phyloP scores from a whole-genome alignment of 2,113 vertebrate genomes.

The Lichenostomus cassidix region DNA sequence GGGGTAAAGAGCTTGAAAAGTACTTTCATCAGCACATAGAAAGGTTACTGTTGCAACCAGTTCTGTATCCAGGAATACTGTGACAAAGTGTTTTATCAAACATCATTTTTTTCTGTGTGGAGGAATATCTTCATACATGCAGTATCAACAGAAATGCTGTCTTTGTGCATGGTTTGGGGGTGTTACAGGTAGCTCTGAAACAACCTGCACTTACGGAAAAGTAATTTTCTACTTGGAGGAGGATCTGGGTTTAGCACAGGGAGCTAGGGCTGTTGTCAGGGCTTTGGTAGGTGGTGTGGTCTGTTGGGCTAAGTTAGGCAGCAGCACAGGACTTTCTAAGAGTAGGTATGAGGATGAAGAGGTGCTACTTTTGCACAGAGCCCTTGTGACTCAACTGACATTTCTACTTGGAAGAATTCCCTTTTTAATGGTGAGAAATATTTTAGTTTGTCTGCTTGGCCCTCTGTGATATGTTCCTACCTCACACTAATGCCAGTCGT shows the following conservation, averaged over 20 bases:
- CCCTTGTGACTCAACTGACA: slow-evolving; percentile 65
- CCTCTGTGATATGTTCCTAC: slow-evolving; percentile 51
- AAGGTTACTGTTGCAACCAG: slow-evolving; percentile 28
- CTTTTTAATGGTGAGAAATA: slow-evolving; percentile 60
- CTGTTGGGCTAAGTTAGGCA: slow-evolving; percentile 7
- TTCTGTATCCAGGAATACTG: slow-evolving; percentile 32
- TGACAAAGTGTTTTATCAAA: slow-evolving; percentile 48
- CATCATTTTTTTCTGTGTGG: slow-evolving; percentile 2
- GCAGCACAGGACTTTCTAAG: neutral
- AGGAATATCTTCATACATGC: neutral
- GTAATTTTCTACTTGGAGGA: neutral
- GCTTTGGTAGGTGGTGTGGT: neutral
- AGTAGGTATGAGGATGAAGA: slow-evolving; percentile 34
- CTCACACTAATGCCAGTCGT: slow-evolving; percentile 33
- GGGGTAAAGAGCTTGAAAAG: neutral
- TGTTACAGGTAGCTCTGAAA: neutral
- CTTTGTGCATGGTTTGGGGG: neutral
- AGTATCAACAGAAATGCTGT: neutral
- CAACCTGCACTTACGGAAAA: neutral
- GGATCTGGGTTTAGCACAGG: neutral
- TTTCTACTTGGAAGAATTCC: slow-evolving; percentile 68
- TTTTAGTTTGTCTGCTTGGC: slow-evolving; percentile 63
- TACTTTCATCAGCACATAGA: slow-evolving; percentile 10
- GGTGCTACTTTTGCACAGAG: slow-evolving; percentile 43
- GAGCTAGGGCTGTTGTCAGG: neutral